Evolutionary conservation across 1,140 invertebrate species (phyloP), one percentile per base, ranked within the genome.

Genomic region (Xylocopa sonorina): DNA sequence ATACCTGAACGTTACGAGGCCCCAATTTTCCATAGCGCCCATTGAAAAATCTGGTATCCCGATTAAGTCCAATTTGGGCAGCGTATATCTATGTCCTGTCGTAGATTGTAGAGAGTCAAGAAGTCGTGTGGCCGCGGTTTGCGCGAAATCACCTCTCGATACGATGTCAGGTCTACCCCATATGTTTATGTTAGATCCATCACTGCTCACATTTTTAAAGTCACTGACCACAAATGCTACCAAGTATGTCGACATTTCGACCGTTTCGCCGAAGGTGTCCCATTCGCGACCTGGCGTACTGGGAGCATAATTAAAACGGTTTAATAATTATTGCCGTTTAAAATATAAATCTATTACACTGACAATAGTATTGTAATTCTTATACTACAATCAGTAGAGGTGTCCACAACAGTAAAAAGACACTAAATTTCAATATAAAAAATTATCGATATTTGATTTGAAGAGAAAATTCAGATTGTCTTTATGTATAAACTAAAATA

Each of bases 221-320:
- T 94, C 68, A 46, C 69, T 84, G 46, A 91, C 55, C 74, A 97
- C 95, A 82, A 98, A 95, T 2, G 97, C 97, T 5, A 98, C 91
- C 3, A 98, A 89, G 86, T 98, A 98, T 0, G 97, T 97, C 0
- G 97, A 97, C 97, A 98, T 98, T 14, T 91, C 90, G 0, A 96
- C 94, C 1, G 95, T 96, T 67, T 91, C 94, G 9, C 93, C 72
- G 87, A 95, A 98, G 1, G 92, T 84, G 85, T 96, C 95, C 86
- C 93, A 91, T 2, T 92, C 85, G 88, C 93, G 94, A 43, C 18
- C 4, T n/a, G 38, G 0, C 3, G 4, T 14, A n/a, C 71, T 75
- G n/a, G 16, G 38, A n/a, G 10, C 16, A 38, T 14, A 62, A 5
- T n/a, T 58, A 1, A 3, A 34, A 32, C 18, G 1, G 7, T 3